Evolutionary conservation across 2,113 vertebrate species (phyloP).

Genomic region (Ceyx cyanopectus): DNA sequence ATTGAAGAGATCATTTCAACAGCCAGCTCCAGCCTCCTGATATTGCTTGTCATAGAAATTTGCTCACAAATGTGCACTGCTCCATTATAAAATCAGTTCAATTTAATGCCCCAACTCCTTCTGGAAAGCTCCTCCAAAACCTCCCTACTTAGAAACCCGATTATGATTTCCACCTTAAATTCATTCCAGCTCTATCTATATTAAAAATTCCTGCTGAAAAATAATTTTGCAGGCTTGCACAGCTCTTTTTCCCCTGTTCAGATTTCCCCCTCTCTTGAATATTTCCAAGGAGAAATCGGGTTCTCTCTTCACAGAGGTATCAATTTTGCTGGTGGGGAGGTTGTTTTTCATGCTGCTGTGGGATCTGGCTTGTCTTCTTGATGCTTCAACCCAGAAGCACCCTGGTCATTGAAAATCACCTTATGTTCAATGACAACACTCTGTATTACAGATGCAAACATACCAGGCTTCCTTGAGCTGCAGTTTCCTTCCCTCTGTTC

Average conservation of each 20-base stretch:
- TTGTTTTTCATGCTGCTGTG: neutral
- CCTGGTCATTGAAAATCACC: neutral
- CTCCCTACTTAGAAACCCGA: neutral
- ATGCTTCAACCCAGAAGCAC: neutral
- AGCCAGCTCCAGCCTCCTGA: neutral
- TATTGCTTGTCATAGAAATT: neutral
- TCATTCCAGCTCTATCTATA: neutral
- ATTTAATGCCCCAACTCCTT: slow-evolving; percentile 9
- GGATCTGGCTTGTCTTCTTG: neutral
- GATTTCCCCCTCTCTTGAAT: neutral
- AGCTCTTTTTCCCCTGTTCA: neutral
- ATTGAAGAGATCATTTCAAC: neutral
- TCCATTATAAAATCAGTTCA: slow-evolving; percentile 15
- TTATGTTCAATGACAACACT: neutral
- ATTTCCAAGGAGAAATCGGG: neutral
- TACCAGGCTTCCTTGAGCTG: neutral
- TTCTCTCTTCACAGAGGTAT: neutral
- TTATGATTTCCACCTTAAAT: neutral
- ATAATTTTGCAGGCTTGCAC: neutral
- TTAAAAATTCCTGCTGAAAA: neutral
- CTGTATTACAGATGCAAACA: neutral
- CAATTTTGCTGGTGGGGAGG: neutral
- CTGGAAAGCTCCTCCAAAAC: neutral
- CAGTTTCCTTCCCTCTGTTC: neutral
- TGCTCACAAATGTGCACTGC: neutral